phyloP scores from a whole-genome alignment of 1,140 invertebrate genomes.

The Leptestheria dahalacensis region DNA sequence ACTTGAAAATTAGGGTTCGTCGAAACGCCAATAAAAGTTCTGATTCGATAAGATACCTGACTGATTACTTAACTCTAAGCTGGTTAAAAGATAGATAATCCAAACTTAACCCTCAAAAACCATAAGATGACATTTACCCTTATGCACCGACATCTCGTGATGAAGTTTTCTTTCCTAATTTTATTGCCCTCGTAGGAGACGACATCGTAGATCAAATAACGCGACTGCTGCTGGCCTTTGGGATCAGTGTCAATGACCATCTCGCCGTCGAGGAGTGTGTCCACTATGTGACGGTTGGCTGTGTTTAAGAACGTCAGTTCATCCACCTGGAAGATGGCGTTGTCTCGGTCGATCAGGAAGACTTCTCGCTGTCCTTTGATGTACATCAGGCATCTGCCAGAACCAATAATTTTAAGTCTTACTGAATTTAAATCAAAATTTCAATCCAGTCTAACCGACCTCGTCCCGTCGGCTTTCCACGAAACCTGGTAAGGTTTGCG shows the following conservation, averaged over 20 bases:
- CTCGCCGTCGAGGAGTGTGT: constrained; percentile 91
- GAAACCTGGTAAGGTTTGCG: constrained; percentile 84
- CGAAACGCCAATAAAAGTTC: no score
- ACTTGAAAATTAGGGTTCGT: no score
- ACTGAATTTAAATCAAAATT: constrained; percentile 8
- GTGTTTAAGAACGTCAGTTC: constrained; percentile 61
- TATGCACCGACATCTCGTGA: constrained; percentile 59
- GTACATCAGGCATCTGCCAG: constrained; percentile 83
- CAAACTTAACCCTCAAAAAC: no score
- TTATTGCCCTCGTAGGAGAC: constrained; percentile 65
- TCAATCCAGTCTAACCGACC: no score
- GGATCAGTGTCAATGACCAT: constrained; percentile 83
- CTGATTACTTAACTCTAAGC: no score
- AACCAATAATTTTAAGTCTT: constrained; percentile 10
- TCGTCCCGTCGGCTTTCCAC: constrained; percentile 97
- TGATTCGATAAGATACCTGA: no score
- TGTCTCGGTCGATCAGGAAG: constrained; percentile 90
- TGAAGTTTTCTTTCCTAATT: constrained; percentile 59
- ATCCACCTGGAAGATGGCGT: constrained; percentile 77
- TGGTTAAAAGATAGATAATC: no score
- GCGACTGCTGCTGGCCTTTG: constrained; percentile 41
- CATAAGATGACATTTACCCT: no score
- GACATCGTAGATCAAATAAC: constrained; percentile 93
- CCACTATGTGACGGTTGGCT: constrained; percentile 54
- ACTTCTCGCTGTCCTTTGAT: constrained; percentile 70